These are phyloP conservation scores for Sarcophaga variegata DNA, from an alignment of 2,888 invertebrate genomes.

Conservation along the genomic window DNA sequence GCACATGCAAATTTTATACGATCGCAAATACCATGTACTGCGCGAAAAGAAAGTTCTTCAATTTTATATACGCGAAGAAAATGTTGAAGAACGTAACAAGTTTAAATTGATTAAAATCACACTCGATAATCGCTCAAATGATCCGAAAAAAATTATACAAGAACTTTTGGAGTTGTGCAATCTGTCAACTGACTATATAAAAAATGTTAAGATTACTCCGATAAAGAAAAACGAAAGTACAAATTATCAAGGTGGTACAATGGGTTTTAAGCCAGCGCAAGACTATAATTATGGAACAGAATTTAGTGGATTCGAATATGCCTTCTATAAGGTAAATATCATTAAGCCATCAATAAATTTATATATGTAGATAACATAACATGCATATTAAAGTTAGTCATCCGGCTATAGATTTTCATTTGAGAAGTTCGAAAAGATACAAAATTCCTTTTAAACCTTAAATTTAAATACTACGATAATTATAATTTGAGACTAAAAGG, in stretches of 20 bases:
- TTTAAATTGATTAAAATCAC: slow-evolving; percentile 89
- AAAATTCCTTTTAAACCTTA: neutral
- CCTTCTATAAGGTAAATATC: slow-evolving; percentile 71
- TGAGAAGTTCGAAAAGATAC: too few relatives aligned
- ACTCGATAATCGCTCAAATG: slow-evolving; percentile 85
- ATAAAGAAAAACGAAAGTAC: neutral
- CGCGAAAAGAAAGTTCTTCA: slow-evolving; percentile 84
- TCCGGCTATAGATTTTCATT: too few relatives aligned
- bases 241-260: slow-evolving; percentile 9
- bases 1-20: slow-evolving; percentile 89
- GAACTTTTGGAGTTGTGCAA: slow-evolving; percentile 90
- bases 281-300: slow-evolving; percentile 76
- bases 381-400: too few relatives aligned
- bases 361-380: too few relatives aligned
- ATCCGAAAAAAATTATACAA: slow-evolving; percentile 88
- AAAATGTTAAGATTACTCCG: slow-evolving; percentile 84
- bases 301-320: slow-evolving; percentile 74
- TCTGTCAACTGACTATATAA: slow-evolving; percentile 93
- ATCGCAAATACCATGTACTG: slow-evolving; percentile 81
- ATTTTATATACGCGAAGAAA: slow-evolving; percentile 88
- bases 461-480: neutral
- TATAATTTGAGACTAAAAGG: neutral
- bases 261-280: slow-evolving; percentile 72
- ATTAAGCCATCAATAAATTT: neutral
- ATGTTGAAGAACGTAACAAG: slow-evolving; percentile 79